phyloP scores from a whole-genome alignment of 2,113 vertebrate genomes.

The Lagopus muta region DNA sequence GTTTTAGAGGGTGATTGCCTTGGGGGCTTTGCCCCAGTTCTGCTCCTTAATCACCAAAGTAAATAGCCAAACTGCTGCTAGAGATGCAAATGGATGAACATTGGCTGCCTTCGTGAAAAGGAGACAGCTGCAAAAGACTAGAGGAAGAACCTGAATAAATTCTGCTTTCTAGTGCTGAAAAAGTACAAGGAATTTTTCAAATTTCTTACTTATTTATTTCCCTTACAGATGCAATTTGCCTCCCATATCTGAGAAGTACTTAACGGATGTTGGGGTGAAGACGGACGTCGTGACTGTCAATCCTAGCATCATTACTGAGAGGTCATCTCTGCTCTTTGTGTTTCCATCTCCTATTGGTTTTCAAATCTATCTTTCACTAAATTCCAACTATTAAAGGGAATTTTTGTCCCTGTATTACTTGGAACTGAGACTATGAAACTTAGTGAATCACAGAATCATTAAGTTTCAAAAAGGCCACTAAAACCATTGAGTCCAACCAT shows the following conservation, averaged over 20 bases:
- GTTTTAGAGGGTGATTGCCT: neutral
- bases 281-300: conserved; percentile 97
- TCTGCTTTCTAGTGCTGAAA: neutral
- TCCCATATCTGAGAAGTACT: conserved; percentile 92
- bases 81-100: neutral
- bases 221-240: conserved; percentile 92
- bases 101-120: neutral
- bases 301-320: conserved; percentile 97
- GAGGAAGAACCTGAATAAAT: neutral
- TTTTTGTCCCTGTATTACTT: neutral
- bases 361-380: neutral
- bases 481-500: too few species aligned
- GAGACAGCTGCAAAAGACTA: fast-evolving
- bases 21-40: neutral
- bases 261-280: conserved; percentile 91
- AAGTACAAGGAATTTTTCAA: neutral
- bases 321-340: conserved; percentile 68
- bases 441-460: too few species aligned
- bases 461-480: too few species aligned
- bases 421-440: neutral
- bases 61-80: neutral
- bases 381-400: neutral
- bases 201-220: conserved; percentile 8
- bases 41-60: neutral
- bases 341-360: neutral